Evolutionary conservation across 1,140 invertebrate species (phyloP).

Genomic region (Oncopodura yosiiana): DNA sequence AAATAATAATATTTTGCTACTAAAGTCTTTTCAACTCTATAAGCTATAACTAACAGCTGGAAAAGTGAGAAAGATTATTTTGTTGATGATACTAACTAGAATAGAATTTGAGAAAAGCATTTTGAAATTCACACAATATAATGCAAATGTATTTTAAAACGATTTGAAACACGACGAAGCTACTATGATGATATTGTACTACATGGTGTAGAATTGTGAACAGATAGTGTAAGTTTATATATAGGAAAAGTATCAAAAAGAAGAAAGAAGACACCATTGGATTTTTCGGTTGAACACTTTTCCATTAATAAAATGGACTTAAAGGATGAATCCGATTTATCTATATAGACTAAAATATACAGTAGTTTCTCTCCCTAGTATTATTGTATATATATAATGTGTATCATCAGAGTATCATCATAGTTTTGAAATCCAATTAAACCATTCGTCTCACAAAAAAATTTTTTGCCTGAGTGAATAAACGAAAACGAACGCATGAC

Average conservation of each 20-base stretch:
- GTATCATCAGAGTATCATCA: conserved; percentile 26
- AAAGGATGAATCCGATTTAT: conserved; percentile 36
- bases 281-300: conserved; percentile 35
- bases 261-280: conserved; percentile 12
- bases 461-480: conserved; percentile 13
- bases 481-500: not conserved
- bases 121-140: not conserved
- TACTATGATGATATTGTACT: too few relatives aligned
- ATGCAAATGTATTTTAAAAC: not conserved
- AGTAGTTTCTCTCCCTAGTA: not conserved
- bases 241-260: conserved; percentile 6
- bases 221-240: too few relatives aligned
- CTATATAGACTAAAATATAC: conserved; percentile 20
- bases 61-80: too few relatives aligned
- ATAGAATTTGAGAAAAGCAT: not conserved
- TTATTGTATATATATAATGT: too few relatives aligned
- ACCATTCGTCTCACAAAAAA: not conserved
- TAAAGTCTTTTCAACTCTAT: too few relatives aligned
- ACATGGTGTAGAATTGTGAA: too few relatives aligned
- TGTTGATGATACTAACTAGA: too few relatives aligned
- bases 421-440: conserved; percentile 30
- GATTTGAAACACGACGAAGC: too few relatives aligned
- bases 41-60: too few relatives aligned
- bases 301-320: conserved; percentile 37
- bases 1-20: too few relatives aligned